phyloP scores from a whole-genome alignment of 2,797 vertebrate species.

The Salmo trutta region DNA sequence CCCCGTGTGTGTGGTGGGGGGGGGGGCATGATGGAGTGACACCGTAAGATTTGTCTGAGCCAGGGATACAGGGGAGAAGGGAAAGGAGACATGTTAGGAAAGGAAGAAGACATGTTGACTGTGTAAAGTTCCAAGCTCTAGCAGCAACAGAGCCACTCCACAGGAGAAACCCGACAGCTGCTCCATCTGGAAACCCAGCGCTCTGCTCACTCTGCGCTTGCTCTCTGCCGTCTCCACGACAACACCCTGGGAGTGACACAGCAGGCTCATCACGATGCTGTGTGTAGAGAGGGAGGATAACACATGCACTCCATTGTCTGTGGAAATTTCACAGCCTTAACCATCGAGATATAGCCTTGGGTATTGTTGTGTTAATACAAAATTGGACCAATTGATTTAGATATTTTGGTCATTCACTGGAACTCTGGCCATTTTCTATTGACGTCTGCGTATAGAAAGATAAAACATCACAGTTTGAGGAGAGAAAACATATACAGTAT shows the following conservation, averaged over 20 bases:
- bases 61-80: background rate
- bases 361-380: background rate
- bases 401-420: background rate
- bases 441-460: background rate
- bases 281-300: slow-evolving; percentile 23
- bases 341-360: slow-evolving; percentile 1
- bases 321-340: background rate
- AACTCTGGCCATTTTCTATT: background rate
- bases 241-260: slow-evolving; percentile 31
- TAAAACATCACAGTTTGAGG: slow-evolving; percentile 30
- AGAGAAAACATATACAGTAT: slow-evolving; percentile 4
- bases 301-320: background rate
- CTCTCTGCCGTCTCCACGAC: slow-evolving; percentile 40
- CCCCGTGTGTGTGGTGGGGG: background rate
- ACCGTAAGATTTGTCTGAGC: slow-evolving; percentile 12
- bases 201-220: slow-evolving; percentile 10
- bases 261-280: slow-evolving; percentile 23
- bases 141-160: slow-evolving; percentile 34
- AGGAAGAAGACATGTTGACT: slow-evolving; percentile 17
- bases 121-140: slow-evolving; percentile 52
- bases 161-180: slow-evolving; percentile 51
- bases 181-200: slow-evolving; percentile 53
- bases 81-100: background rate
- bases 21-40: slow-evolving; percentile 26
- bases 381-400: slow-evolving; percentile 1